Base-by-base conservation (phyloP, 2,113 vertebrate genomes). In the Chaetorhynchus papuensis region DNA sequence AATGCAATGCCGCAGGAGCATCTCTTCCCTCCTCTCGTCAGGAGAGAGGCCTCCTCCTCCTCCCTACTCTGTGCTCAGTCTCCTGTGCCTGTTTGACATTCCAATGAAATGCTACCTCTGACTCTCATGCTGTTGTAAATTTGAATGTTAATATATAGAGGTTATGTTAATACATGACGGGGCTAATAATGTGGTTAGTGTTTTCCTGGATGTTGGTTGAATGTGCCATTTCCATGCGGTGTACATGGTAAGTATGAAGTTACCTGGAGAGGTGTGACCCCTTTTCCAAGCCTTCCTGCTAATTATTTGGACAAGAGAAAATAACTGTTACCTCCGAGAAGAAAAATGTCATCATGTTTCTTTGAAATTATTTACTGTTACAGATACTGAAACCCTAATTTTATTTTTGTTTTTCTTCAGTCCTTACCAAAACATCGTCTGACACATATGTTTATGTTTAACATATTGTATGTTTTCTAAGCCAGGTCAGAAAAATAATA, bases 21-120 rank as follows among this genome's bases (percentile, higher is more conserved):
- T 77, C 81, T 10, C 49, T 8, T 13, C 52, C 61, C 9, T 49
- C 47, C 37, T 28, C 26, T 74, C 0, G 5, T 14, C 56, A 47
- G 26, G 1, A 2, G 3, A 33, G 28, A 66, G 11, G 31, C 24
- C 33, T 64, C 28, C 12, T 1, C 28, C 12, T 1, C 13, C n/a
- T 69, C 37, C 41, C n/a, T 21, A 0, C 1, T 1, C 39, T 52
- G 12, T 12, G 5, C 72, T 13, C 35, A 4, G 1, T 10, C 44
- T 50, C 17, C 57, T 33, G 10, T 18, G 13, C n/a, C 26, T 83
- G 0, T n/a, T 76, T 57, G 26, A 8, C 24, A 15, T 44, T 35
- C 23, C 19, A 8, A 30, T 26, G 30, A 82, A 54, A 31, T 47
- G 13, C 22, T 60, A 0, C 42, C 81, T 65, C 66, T 54, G 31